phyloP scores from a whole-genome alignment of 2,797 vertebrate species.

The Champsocephalus gunnari region DNA sequence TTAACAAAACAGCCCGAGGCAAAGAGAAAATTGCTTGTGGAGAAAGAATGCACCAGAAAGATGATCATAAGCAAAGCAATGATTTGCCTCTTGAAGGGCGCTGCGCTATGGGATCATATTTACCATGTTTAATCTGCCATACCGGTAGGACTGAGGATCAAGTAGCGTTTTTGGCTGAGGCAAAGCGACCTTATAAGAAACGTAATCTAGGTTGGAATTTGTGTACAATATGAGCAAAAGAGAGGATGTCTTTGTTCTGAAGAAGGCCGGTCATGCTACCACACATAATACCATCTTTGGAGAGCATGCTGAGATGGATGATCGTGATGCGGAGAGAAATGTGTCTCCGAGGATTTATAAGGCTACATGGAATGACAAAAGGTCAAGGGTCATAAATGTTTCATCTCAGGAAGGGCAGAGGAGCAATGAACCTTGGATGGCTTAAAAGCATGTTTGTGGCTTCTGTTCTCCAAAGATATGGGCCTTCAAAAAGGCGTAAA shows the following conservation, averaged over 20 bases:
- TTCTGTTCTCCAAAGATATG: background rate
- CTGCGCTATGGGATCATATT: constrained; percentile 24
- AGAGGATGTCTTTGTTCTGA: constrained; percentile 7
- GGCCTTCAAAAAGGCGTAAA: background rate
- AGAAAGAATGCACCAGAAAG: constrained; percentile 24
- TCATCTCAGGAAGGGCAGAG: constrained; percentile 70
- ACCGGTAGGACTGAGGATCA: constrained; percentile 27
- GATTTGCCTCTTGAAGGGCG: constrained; percentile 18
- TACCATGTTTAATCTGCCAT: constrained; percentile 21
- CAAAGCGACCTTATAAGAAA: constrained; percentile 12
- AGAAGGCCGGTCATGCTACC: background rate
- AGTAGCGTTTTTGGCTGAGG: constrained; percentile 22
- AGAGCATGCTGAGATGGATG: constrained; percentile 25
- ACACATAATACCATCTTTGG: constrained; percentile 9
- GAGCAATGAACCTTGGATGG: constrained; percentile 56
- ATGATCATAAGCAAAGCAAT: constrained; percentile 36
- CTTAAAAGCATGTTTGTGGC: constrained; percentile 32
- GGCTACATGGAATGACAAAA: constrained; percentile 36
- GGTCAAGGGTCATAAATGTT: constrained; percentile 70
- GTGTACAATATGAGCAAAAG: constrained; percentile 16
- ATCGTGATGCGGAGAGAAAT: constrained; percentile 34
- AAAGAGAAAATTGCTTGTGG: constrained; percentile 29
- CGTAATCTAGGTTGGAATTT: constrained; percentile 30
- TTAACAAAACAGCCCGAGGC: constrained; percentile 48
- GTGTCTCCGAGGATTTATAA: constrained; percentile 51